Conservation (phyloP, 2,797 vertebrate species). For the Enteromius viviparus region DNA sequence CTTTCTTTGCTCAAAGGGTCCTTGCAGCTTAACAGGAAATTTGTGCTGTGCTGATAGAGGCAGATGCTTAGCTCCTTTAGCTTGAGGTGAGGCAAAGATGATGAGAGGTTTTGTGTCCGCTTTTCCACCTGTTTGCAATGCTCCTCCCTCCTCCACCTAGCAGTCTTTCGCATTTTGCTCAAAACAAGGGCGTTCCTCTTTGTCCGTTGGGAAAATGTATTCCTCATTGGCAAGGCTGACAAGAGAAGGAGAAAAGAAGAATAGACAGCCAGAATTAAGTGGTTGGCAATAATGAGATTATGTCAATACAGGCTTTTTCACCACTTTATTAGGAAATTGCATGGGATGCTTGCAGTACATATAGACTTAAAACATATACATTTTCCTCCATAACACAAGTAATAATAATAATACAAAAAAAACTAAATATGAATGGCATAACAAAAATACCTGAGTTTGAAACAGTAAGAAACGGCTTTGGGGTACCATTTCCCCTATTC, state of each 20-base stretch:
- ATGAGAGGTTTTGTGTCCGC: constrained; percentile 51
- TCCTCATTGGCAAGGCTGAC: constrained; percentile 78
- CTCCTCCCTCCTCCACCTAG: constrained; percentile 75
- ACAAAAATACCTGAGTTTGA: constrained; percentile 70
- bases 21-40: constrained; percentile 76
- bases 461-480: constrained; percentile 65
- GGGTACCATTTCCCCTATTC: constrained; percentile 71
- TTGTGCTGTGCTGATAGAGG: constrained; percentile 76
- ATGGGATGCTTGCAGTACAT: not conserved
- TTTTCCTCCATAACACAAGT: not conserved
- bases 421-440: not conserved
- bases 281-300: not conserved
- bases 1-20: constrained; percentile 75
- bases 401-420: not conserved
- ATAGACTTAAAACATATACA: not conserved
- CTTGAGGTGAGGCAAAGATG: constrained; percentile 65
- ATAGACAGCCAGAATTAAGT: constrained; percentile 39
- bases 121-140: constrained; percentile 65
- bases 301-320: not conserved
- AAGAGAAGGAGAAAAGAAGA: constrained; percentile 54
- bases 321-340: not conserved
- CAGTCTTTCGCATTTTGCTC: constrained; percentile 72
- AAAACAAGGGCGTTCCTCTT: constrained; percentile 76
- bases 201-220: constrained; percentile 80
- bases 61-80: constrained; percentile 72